Percentiles rank a stretch among this genome's conserved stretches.
Conservation (phyloP, 2,797 vertebrate genomes). For the Pseudomugil tenellus region DNA sequence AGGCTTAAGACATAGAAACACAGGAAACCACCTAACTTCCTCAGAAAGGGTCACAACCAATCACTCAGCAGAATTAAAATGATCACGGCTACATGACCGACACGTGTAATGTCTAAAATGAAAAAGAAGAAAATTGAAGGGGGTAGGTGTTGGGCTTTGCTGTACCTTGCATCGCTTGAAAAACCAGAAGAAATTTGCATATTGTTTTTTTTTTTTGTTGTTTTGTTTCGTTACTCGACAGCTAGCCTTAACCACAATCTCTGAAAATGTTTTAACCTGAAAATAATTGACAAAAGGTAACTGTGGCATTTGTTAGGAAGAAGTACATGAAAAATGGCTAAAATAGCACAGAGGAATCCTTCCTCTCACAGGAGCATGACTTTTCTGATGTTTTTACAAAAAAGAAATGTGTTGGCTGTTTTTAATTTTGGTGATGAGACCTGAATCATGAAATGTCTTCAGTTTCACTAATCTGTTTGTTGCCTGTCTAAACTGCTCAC, state of each 20-base stretch:
- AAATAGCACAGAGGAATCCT: background rate
- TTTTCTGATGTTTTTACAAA: background rate
- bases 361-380: background rate
- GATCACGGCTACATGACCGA: background rate
- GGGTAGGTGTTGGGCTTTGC: background rate
- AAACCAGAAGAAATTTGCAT: slow-evolving; percentile 16
- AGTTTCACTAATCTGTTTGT: background rate
- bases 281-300: background rate
- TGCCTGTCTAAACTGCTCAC: background rate
- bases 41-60: background rate
- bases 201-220: background rate
- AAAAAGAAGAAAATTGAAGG: background rate
- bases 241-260: background rate
- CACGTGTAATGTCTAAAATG: background rate
- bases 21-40: slow-evolving; percentile 63
- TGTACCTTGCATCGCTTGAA: slow-evolving; percentile 16
- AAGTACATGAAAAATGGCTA: background rate
- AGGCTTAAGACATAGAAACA: slow-evolving; percentile 37
- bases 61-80: slow-evolving; percentile 7
- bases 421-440: too few relatives aligned
- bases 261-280: background rate
- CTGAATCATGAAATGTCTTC: too few relatives aligned
- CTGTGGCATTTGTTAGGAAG: background rate
- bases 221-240: background rate
- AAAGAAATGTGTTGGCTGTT: too few relatives aligned